Conservation (phyloP, 1,140 invertebrate genomes). For the Mya arenaria region DNA sequence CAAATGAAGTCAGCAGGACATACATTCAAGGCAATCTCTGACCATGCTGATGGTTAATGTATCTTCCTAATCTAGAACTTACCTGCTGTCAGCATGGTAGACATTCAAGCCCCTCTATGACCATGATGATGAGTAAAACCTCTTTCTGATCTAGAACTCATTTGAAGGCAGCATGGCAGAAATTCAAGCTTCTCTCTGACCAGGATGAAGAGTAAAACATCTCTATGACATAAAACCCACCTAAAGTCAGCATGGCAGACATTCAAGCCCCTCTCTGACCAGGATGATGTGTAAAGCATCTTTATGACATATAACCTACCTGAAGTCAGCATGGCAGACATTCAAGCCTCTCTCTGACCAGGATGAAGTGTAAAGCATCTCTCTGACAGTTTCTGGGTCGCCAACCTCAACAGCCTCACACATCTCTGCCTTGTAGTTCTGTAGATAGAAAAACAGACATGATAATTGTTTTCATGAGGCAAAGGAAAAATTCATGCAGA, state of each 20-base stretch:
- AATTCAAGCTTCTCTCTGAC: not conserved
- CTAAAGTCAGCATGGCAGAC: not conserved
- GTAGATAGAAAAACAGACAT: slow-evolving; percentile 13
- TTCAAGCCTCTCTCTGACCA: slow-evolving; percentile 46
- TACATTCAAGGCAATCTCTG: not conserved
- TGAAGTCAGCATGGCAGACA: slow-evolving; percentile 38
- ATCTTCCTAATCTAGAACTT: too few relatives aligned
- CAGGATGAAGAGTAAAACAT: not conserved
- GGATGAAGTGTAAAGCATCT: slow-evolving; percentile 59
- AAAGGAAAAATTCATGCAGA: too few relatives aligned
- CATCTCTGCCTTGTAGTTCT: slow-evolving; percentile 56
- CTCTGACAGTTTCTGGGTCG: slow-evolving; percentile 58
- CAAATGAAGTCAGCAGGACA: not conserved
- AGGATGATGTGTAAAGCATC: not conserved
- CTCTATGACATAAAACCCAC: not conserved
- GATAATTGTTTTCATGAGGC: too few relatives aligned
- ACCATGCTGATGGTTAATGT: too few relatives aligned
- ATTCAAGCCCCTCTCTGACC: slow-evolving; percentile 23
- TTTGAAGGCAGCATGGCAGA: not conserved
- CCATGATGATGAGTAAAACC: too few relatives aligned
- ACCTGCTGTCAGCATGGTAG: not conserved
- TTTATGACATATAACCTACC: not conserved
- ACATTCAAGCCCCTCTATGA: not conserved
- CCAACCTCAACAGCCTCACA: slow-evolving; percentile 60
- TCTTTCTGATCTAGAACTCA: too few relatives aligned